These are phyloP conservation scores for Bemisia tabaci DNA, from an alignment of 1,140 invertebrate genomes.

Conservation along the genomic window DNA sequence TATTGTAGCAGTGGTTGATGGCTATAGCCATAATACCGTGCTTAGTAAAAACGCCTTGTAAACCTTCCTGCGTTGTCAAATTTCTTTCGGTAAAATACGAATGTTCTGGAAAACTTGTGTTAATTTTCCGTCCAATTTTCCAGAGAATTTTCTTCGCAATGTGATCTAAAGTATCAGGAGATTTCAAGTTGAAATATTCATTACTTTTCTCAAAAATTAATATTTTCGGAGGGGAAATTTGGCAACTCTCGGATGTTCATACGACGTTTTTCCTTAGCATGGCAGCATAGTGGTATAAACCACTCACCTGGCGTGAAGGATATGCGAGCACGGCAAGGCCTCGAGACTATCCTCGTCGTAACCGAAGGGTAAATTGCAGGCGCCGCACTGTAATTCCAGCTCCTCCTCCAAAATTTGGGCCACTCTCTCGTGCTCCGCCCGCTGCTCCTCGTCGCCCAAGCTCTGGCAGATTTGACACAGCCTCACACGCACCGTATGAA, in stretches of 20 bases:
- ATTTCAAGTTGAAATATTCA: too few species aligned
- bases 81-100: too few species aligned
- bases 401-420: constrained; percentile 54
- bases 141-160: too few species aligned
- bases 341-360: constrained; percentile 56
- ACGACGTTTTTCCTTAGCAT: too few species aligned
- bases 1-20: neutral
- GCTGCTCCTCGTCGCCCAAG: constrained; percentile 63
- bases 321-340: constrained; percentile 67
- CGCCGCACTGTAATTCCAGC: constrained; percentile 57
- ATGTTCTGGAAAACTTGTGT: too few species aligned
- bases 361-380: constrained; percentile 58
- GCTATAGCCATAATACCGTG: too few species aligned
- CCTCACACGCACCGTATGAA: constrained; percentile 56
- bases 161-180: too few species aligned
- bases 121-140: too few species aligned
- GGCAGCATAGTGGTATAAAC: neutral
- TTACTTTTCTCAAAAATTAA: too few species aligned
- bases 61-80: too few species aligned
- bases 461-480: constrained; percentile 62
- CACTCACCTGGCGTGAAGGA: constrained; percentile 60
- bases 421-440: constrained; percentile 52
- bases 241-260: too few species aligned
- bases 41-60: neutral
- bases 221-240: too few species aligned